Evolutionary conservation across 2,797 vertebrate genomes (phyloP), one percentile per base, ranked within the genome.

Genomic region (Lepus townsendii): DNA sequence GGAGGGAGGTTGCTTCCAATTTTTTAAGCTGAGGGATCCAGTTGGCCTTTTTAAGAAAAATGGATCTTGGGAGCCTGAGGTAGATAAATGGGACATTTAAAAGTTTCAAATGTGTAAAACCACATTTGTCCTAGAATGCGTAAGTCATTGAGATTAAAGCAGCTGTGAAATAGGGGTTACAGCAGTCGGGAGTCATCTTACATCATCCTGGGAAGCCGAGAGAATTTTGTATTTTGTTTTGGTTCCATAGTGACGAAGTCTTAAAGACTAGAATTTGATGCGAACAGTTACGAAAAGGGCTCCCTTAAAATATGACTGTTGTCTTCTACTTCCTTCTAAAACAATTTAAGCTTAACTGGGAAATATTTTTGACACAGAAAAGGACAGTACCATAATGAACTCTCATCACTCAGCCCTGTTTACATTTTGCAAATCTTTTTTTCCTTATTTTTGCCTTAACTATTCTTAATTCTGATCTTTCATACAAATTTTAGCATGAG

Each of bases 241-340:
- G 60, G 73, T 93, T 94, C 63, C 89, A 27, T 84, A 69, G 93
- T 90, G 88, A 93, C 73, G 30, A 88, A 92, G 85, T 50, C 60
- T 30, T 89, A 42, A 65, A 62, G 54, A 27, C 6, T 72, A 72
- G 54, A 90, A 83, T 6, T 83, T 68, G 20, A 38, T 92, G 10
- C 1, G 2, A 88, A 86, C 17, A 83, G 11, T 83, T 80, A 72
- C 65, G 0, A 86, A 47, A 88, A 35, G 13, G 47, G n/a, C 69
- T 6, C 63, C 26, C 27, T 86, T 79, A 73, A 91, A 68, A 91
- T 14, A 7, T 72, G 54, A 80, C 0, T 72, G 10, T 38, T 78
- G 32, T 66, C 66, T 88, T 65, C 17, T 75, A 88, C 42, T 91
- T 75, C 69, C 57, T 63, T 94, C 30, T 84, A 84, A 79, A 86